Conservation (phyloP, 1,140 invertebrate genomes). For the Drosophila triauraria region DNA sequence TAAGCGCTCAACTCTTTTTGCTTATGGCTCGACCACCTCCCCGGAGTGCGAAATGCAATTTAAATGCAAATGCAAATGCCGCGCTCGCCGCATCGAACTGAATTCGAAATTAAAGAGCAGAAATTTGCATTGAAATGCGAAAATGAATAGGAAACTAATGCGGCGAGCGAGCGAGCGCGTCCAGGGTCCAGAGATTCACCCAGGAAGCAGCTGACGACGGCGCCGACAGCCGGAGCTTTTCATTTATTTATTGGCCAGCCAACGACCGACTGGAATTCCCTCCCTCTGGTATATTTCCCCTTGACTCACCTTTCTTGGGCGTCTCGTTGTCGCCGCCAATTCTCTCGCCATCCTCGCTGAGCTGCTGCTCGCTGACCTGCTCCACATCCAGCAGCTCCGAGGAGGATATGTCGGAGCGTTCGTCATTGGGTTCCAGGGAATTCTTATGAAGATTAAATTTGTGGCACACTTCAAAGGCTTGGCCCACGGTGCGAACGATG, state of each 20-base stretch:
- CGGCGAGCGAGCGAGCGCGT: slow-evolving; percentile 18
- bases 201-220: slow-evolving; percentile 55
- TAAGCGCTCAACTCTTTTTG: not conserved
- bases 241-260: slow-evolving; percentile 74
- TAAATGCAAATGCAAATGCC: slow-evolving; percentile 80
- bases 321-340: slow-evolving; percentile 74
- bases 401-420: slow-evolving; percentile 87
- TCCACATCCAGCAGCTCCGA: slow-evolving; percentile 86
- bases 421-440: slow-evolving; percentile 87
- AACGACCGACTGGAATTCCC: slow-evolving; percentile 19
- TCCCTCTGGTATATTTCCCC: too few species aligned
- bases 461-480: slow-evolving; percentile 99
- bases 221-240: slow-evolving; percentile 66
- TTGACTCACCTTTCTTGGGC: slow-evolving; percentile 87
- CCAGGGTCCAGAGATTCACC: slow-evolving; percentile 48
- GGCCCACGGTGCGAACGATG: slow-evolving; percentile 98
- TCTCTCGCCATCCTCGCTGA: slow-evolving; percentile 87
- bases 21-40: not conserved
- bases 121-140: slow-evolving; percentile 77
- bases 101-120: slow-evolving; percentile 76
- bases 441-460: slow-evolving; percentile 90
- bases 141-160: slow-evolving; percentile 75
- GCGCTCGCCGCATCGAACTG: slow-evolving; percentile 59
- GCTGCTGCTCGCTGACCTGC: slow-evolving; percentile 85
- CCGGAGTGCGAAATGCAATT: slow-evolving; percentile 66